Evolutionary conservation across 2,113 vertebrate genomes (phyloP), one percentile per base, ranked within the genome.

Genomic region (Gymnarchus niloticus): DNA sequence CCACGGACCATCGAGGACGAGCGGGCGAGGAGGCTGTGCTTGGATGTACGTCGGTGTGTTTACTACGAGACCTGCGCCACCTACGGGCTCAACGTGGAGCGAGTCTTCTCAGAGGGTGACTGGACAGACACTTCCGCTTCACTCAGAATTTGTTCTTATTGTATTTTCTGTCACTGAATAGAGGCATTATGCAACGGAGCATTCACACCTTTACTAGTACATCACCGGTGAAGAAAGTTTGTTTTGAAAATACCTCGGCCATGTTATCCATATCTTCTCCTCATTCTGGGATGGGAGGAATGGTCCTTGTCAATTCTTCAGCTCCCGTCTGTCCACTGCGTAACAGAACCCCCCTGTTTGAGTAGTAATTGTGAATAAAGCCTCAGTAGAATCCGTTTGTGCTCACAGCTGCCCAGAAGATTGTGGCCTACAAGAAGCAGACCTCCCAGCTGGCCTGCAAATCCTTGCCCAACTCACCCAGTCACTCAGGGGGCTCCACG

Each of bases 61-160:
- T 99, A 99, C 89, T 98, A 97, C 0, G 98, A 99, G 93, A 99
- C 98, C 25, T 99, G 98, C 0, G 97, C 98, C 33, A 99, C 98
- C 1, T 99, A 99, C 0, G 98, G 98, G 17, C 97, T 99, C 90
- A 99, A 99, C 0, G 96, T 99, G 0, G 98, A 99, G 49, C 89
- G 98, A 17, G 97, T 99, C 87, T 99, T 99, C 91, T 94, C 93
- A 2, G 98, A 99, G 91, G 97, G 96, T 98, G 84, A 95, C 92
- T 85, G 3, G 9, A 6, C 65, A 73, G 65, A 41, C 33, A 73
- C 44, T 23, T n/a, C 44, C 23, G 41, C 14, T 6, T 78, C 23
- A 78, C 44, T 41, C 23, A 46, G 41, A 6, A 54, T 6, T 14
- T 54, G 52, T 14, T 54, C 6, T 54, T 7, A 54, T 7, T 54